Conservation (phyloP, 2,113 vertebrate genomes). For the Ptilonorhynchus violaceus region DNA sequence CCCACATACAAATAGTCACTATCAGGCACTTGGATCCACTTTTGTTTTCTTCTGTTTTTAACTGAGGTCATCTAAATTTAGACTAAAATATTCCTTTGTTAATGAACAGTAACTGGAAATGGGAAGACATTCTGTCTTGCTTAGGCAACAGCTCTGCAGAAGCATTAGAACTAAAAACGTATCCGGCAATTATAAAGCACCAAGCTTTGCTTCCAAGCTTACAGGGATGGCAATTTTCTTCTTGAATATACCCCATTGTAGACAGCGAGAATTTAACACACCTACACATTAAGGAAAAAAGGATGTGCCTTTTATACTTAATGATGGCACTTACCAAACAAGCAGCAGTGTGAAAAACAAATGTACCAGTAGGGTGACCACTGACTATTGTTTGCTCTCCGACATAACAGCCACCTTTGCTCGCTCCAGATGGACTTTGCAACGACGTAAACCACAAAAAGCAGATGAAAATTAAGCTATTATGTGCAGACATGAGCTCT, state of each 20-base stretch:
- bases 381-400: neutral
- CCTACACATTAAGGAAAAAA: neutral
- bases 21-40: conserved; percentile 49
- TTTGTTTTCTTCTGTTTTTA: conserved; percentile 52
- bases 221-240: neutral
- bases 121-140: conserved; percentile 51
- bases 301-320: neutral
- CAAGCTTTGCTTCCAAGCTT: neutral
- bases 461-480: neutral
- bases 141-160: conserved; percentile 15
- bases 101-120: conserved; percentile 52
- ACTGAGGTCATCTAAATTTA: conserved; percentile 70
- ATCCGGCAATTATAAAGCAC: neutral
- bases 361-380: neutral
- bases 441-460: neutral
- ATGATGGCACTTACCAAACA: neutral
- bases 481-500: neutral
- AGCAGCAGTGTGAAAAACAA: neutral
- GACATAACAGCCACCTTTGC: neutral
- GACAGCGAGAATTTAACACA: neutral
- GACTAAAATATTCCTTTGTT: conserved; percentile 60
- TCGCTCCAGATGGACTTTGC: neutral
- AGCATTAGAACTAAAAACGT: neutral
- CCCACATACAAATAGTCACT: conserved; percentile 27
- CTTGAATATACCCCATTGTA: neutral